A percentile compares a stretch with the other conserved stretches of the same genome.
phyloP scores from a whole-genome alignment of 2,113 vertebrate genomes.

The Plotosus lineatus region DNA sequence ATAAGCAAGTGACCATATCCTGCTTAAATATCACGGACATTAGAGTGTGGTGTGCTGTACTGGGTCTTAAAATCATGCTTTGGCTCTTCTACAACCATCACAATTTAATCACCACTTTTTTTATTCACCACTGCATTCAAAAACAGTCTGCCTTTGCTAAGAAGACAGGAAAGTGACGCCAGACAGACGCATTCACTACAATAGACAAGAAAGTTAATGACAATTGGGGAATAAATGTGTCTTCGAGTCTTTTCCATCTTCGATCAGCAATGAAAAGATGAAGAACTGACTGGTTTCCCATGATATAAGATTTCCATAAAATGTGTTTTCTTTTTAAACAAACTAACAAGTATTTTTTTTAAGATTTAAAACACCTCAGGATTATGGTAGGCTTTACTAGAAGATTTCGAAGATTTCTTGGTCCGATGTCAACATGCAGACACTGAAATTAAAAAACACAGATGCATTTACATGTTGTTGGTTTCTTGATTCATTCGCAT shows the following conservation, averaged over 20 bases:
- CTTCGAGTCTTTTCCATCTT: conserved; percentile 36
- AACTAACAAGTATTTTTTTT: conserved; percentile 78
- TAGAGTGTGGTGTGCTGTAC: conserved; percentile 21
- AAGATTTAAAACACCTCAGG: conserved; percentile 72
- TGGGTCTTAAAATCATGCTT: conserved; percentile 56
- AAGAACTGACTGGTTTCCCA: conserved; percentile 68
- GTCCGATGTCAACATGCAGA: conserved; percentile 71
- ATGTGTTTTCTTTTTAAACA: conserved; percentile 67
- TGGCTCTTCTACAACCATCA: conserved; percentile 62
- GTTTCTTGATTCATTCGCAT: conserved; percentile 33
- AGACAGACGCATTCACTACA: conserved; percentile 61
- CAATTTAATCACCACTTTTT: conserved; percentile 64
- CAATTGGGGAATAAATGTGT: conserved; percentile 46
- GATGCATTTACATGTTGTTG: conserved; percentile 25
- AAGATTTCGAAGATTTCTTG: conserved; percentile 59
- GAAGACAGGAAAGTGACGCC: conserved; percentile 60
- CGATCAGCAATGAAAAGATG: conserved; percentile 33
- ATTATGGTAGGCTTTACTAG: conserved; percentile 64
- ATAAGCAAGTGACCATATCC: conserved; percentile 24
- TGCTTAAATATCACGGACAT: conserved; percentile 40
- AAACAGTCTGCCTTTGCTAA: conserved; percentile 61
- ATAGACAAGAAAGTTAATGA: conserved; percentile 62
- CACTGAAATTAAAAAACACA: conserved; percentile 57
- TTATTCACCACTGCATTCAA: conserved; percentile 62
- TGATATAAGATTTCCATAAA: conserved; percentile 66